Evolutionary conservation across 2,888 invertebrate genomes (phyloP).

Genomic region (Syritta pipiens): DNA sequence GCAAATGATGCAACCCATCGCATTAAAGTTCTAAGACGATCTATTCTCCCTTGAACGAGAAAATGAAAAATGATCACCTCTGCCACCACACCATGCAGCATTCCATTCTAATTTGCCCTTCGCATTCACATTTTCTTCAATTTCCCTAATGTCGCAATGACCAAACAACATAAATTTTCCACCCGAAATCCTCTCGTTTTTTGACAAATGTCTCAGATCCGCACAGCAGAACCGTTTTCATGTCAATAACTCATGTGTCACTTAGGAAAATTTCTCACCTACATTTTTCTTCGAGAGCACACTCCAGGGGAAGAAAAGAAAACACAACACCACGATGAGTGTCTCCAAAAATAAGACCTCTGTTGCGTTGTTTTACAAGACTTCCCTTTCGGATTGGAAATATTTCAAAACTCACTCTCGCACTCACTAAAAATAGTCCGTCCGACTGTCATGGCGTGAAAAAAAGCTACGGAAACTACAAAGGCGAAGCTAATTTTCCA

Average conservation of each 20-base stretch:
- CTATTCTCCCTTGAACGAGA: too few species aligned
- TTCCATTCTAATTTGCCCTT: background rate
- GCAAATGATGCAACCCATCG: too few species aligned
- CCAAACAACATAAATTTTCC: background rate
- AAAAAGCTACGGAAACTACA: background rate
- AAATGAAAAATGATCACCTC: too few species aligned
- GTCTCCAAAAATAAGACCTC: too few species aligned
- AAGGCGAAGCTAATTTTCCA: slow-evolving; percentile 16
- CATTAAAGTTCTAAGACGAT: too few species aligned
- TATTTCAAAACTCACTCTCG: slow-evolving; percentile 7
- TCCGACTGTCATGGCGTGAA: too few species aligned
- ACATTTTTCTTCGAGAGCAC: too few species aligned
- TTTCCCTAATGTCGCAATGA: slow-evolving; percentile 19
- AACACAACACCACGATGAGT: too few species aligned
- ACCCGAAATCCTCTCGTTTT: background rate
- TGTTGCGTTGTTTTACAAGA: slow-evolving; percentile 4
- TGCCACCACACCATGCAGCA: too few species aligned
- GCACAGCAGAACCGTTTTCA: slow-evolving; percentile 16
- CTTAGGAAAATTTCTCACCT: slow-evolving; percentile 8
- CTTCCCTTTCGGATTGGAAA: slow-evolving; percentile 1
- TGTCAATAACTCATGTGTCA: slow-evolving; percentile 38
- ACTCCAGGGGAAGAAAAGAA: too few species aligned
- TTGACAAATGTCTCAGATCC: background rate
- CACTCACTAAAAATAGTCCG: slow-evolving; percentile 19
- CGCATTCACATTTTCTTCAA: background rate